phyloP scores from a whole-genome alignment of 2,797 vertebrate species.

The Chanos chanos region DNA sequence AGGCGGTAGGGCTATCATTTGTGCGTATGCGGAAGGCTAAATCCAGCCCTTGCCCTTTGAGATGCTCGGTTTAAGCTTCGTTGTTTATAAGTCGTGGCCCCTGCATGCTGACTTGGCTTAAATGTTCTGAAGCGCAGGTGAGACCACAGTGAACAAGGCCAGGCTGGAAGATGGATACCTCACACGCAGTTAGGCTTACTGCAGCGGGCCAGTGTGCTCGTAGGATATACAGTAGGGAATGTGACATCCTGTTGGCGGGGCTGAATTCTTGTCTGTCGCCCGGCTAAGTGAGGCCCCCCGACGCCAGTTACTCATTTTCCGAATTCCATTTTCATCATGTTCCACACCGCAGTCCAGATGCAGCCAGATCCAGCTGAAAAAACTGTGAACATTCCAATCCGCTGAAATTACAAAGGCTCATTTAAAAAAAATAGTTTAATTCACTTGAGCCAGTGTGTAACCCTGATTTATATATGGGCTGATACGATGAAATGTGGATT shows the following conservation, averaged over 20 bases:
- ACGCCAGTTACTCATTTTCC: conserved; percentile 30
- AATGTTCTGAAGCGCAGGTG: no score
- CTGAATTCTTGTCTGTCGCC: conserved; percentile 15
- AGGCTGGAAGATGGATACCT: no score
- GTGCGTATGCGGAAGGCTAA: conserved; percentile 64
- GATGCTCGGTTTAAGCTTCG: conserved; percentile 9
- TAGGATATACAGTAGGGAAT: conserved; percentile 13
- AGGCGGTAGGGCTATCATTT: conserved; percentile 52
- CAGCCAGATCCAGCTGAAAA: neutral
- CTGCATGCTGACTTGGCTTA: neutral
- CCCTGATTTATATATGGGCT: no score
- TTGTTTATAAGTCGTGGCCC: neutral
- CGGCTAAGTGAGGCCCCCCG: conserved; percentile 16
- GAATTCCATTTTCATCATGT: conserved; percentile 9
- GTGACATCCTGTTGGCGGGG: conserved; percentile 35
- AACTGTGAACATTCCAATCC: neutral
- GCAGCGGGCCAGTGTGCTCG: conserved; percentile 21
- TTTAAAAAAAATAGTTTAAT: neutral
- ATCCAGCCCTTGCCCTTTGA: conserved; percentile 47
- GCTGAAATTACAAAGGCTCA: neutral
- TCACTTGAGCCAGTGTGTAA: no score
- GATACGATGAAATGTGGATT: no score
- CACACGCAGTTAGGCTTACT: no score
- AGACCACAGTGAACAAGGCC: no score
- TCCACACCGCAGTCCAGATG: neutral